phyloP scores from a whole-genome alignment of 2,797 vertebrate species.

The Galago senegalensis region DNA sequence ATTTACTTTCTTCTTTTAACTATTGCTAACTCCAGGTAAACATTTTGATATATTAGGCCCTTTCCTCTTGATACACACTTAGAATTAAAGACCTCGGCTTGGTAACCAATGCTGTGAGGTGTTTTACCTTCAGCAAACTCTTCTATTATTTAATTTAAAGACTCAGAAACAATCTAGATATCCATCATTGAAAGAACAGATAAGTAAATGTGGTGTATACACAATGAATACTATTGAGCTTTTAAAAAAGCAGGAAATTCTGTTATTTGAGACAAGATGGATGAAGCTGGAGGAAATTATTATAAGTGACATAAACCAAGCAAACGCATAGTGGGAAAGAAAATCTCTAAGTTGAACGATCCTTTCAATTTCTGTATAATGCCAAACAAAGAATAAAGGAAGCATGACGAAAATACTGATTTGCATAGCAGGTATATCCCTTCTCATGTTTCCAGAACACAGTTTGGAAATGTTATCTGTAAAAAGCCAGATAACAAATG shows the following conservation, averaged over 20 bases:
- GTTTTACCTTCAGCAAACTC: background rate
- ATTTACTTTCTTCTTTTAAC: background rate
- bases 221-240: background rate
- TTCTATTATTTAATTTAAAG: background rate
- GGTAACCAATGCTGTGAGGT: background rate
- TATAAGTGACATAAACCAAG: background rate
- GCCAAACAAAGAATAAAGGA: background rate
- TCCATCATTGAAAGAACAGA: background rate
- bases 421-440: background rate
- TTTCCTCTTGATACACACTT: background rate
- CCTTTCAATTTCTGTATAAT: background rate
- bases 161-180: background rate
- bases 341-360: background rate
- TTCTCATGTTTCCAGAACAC: background rate
- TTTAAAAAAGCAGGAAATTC: background rate
- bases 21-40: background rate
- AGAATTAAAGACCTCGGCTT: background rate
- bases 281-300: background rate
- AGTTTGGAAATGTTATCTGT: background rate
- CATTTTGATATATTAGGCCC: background rate
- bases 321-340: background rate
- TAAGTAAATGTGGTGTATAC: background rate
- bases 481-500: background rate
- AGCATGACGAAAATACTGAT: background rate
- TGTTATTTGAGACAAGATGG: background rate